A percentile compares a stretch with the other conserved stretches of the same genome.
Conservation (phyloP, 1,140 invertebrate genomes). For the Notospermus geniculatus region DNA sequence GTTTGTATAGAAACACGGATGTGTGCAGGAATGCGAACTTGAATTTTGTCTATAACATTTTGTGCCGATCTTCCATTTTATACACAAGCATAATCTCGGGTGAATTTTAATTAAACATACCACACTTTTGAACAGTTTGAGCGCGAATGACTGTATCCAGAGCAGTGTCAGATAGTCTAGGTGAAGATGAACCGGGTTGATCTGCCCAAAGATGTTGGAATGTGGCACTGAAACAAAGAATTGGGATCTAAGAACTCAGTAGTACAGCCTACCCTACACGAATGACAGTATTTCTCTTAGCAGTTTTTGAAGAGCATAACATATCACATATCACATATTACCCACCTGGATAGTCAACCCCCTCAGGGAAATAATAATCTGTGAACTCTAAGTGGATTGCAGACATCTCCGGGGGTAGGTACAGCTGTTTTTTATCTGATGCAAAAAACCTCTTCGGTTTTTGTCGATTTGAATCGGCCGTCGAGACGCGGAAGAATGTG, state of each 20-base stretch:
- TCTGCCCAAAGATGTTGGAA: conserved; percentile 84
- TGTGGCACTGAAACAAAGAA: conserved; percentile 70
- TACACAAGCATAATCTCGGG: too few species aligned
- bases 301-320: too few species aligned
- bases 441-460: conserved; percentile 75
- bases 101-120: conserved; percentile 25
- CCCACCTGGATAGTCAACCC: conserved; percentile 87
- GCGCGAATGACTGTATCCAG: conserved; percentile 90
- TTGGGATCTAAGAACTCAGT: too few species aligned
- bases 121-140: conserved; percentile 79
- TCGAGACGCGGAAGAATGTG: conserved; percentile 50
- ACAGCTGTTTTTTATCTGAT: conserved; percentile 81
- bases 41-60: too few species aligned
- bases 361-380: conserved; percentile 95
- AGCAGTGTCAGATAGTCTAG: conserved; percentile 82
- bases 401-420: conserved; percentile 82
- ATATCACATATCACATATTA: conserved; percentile 19
- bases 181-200: conserved; percentile 82
- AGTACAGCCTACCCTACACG: too few species aligned
- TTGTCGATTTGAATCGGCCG: conserved; percentile 64
- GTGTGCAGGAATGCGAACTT: too few species aligned
- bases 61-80: too few species aligned
- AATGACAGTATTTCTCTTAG: too few species aligned
- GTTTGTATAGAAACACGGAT: too few species aligned
- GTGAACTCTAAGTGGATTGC: conserved; percentile 93